Evolutionary conservation across 2,113 vertebrate species (phyloP).

Genomic region (Brachionichthys hirsutus): DNA sequence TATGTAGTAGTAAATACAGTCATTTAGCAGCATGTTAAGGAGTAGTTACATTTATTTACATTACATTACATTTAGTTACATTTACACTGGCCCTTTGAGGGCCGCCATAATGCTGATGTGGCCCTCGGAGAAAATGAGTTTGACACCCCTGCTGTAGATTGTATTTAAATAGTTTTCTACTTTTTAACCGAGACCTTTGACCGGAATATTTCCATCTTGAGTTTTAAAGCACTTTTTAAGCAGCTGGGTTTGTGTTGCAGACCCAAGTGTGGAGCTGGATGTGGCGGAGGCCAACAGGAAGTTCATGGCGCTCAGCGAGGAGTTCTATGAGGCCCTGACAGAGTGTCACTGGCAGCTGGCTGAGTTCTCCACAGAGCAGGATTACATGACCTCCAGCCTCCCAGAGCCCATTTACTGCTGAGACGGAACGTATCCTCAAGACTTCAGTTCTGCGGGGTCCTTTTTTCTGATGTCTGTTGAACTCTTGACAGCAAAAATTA

Average conservation of each 20-base stretch:
- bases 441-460: rapidly evolving
- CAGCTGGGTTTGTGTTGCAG: conserved; percentile 61
- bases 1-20: too few species aligned
- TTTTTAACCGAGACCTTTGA: too few species aligned
- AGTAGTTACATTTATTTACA: too few species aligned
- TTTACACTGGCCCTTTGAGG: too few species aligned
- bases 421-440: not conserved
- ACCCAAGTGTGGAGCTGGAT: conserved; percentile 83
- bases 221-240: not conserved
- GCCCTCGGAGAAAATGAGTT: too few species aligned
- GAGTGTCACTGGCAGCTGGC: conserved; percentile 88
- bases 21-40: too few species aligned
- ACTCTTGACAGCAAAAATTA: not conserved
- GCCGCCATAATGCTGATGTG: too few species aligned
- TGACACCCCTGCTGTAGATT: too few species aligned
- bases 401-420: conserved; percentile 62
- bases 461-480: not conserved
- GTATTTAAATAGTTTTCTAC: too few species aligned
- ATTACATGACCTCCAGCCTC: conserved; percentile 49
- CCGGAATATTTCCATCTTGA: not conserved
- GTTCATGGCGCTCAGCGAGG: conserved; percentile 93
- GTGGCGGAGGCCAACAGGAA: conserved; percentile 86
- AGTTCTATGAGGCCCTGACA: conserved; percentile 89
- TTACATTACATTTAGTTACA: too few species aligned
- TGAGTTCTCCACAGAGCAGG: conserved; percentile 80